Evolutionary conservation across 2,113 vertebrate species (phyloP).

Genomic region (Raja brachyura): DNA sequence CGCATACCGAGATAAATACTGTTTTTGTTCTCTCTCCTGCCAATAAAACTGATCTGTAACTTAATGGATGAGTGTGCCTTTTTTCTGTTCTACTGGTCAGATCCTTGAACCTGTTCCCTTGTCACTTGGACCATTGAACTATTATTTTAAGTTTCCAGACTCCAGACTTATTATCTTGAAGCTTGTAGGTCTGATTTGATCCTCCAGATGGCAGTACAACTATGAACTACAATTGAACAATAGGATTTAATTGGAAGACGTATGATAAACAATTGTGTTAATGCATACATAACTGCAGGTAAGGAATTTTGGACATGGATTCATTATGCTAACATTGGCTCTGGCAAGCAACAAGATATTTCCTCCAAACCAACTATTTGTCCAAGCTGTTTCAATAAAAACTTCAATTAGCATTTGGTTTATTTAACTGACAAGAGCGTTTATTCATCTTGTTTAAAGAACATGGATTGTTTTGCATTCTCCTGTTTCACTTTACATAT

Average conservation of each 20-base stretch:
- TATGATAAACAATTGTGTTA: conserved; percentile 6
- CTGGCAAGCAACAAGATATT: conserved; percentile 22
- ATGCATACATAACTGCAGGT: neutral
- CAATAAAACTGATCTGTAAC: no score
- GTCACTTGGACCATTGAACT: no score
- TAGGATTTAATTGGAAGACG: neutral
- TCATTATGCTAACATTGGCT: neutral
- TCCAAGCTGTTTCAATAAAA: conserved; percentile 22
- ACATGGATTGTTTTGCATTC: conserved; percentile 11
- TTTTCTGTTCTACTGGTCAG: no score
- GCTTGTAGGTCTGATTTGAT: neutral
- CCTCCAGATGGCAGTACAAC: conserved; percentile 5
- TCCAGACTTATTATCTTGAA: no score
- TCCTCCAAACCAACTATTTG: conserved; percentile 24
- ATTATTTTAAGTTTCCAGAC: no score
- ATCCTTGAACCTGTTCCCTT: no score
- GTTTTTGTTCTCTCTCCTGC: no score
- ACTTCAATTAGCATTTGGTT: conserved; percentile 21
- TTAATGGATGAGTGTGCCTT: no score
- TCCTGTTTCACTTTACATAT: neutral
- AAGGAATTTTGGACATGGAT: conserved; percentile 22
- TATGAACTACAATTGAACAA: neutral
- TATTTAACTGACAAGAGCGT: conserved; percentile 21
- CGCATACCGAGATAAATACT: no score
- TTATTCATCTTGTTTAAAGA: conserved; percentile 31